phyloP scores from a whole-genome alignment of 2,797 vertebrate species.

The Acipenser oxyrinchus region DNA sequence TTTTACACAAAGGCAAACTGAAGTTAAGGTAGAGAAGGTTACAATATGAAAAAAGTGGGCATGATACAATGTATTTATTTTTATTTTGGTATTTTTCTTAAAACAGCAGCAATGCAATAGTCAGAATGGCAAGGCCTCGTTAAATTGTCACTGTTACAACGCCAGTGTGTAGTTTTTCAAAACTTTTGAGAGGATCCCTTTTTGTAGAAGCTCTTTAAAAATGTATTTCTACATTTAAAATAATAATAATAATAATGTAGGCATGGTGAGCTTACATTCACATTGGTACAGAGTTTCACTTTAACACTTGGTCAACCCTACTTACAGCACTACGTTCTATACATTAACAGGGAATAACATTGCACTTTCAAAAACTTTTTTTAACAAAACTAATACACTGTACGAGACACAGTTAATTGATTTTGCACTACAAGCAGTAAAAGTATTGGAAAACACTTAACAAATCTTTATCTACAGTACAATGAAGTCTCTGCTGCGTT shows the following conservation, averaged over 20 bases:
- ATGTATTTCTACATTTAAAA: background rate
- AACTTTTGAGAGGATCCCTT: constrained; percentile 22
- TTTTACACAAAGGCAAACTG: too few species aligned
- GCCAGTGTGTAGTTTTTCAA: too few species aligned
- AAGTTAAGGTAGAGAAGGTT: too few species aligned
- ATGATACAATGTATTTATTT: too few species aligned
- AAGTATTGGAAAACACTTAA: constrained; percentile 38
- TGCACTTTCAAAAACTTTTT: background rate
- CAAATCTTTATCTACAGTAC: constrained; percentile 39
- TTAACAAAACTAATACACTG: constrained; percentile 20
- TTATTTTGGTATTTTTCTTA: too few species aligned
- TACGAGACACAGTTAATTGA: constrained; percentile 14
- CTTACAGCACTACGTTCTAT: constrained; percentile 8
- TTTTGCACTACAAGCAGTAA: constrained; percentile 22
- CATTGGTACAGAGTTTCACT: constrained; percentile 31
- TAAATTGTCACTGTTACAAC: too few species aligned
- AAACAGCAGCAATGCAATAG: too few species aligned
- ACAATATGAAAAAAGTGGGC: too few species aligned
- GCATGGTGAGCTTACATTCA: constrained; percentile 38
- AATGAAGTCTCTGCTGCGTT: constrained; percentile 39
- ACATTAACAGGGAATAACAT: constrained; percentile 4
- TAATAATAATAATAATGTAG: constrained; percentile 32
- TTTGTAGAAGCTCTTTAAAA: constrained; percentile 3
- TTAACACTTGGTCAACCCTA: constrained; percentile 29
- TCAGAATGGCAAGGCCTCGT: too few species aligned